Conservation (phyloP, 2,113 vertebrate genomes). For the Myocastor coypus region DNA sequence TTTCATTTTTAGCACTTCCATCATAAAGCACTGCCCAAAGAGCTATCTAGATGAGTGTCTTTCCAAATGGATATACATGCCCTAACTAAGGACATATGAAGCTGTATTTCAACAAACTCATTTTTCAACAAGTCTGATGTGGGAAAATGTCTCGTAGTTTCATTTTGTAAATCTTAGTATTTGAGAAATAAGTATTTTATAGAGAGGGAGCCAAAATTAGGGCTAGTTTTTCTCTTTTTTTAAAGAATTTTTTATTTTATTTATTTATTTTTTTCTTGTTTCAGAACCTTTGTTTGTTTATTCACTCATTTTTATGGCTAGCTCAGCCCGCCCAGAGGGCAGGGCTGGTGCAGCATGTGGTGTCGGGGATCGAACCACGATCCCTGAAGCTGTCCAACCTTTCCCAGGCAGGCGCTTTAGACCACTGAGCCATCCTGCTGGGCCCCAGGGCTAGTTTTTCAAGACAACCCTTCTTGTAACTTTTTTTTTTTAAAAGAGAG, state of each 20-base stretch:
- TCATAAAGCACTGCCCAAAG: constrained; percentile 16
- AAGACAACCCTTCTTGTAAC: constrained; percentile 7
- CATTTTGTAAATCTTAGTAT: neutral
- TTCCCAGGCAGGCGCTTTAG: no score
- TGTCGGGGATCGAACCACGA: no score
- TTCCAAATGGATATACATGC: neutral
- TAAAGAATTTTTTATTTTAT: no score
- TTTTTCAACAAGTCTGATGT: neutral
- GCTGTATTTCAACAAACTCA: constrained; percentile 48
- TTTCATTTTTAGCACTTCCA: neutral
- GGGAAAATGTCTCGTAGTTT: constrained; percentile 32
- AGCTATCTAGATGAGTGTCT: neutral
- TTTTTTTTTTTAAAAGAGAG: neutral
- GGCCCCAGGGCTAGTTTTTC: no score
- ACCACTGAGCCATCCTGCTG: no score
- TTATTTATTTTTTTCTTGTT: no score
- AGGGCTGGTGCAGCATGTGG: no score
- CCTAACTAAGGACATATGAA: neutral
- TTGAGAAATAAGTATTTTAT: neutral
- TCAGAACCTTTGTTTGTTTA: no score
- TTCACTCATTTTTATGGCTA: no score
- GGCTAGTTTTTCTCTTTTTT: constrained; percentile 4
- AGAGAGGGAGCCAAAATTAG: constrained; percentile 42
- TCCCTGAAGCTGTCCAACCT: no score
- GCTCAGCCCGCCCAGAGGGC: no score